Evolutionary conservation across 2,888 invertebrate genomes (phyloP).

Genomic region (Epirrita christyi): DNA sequence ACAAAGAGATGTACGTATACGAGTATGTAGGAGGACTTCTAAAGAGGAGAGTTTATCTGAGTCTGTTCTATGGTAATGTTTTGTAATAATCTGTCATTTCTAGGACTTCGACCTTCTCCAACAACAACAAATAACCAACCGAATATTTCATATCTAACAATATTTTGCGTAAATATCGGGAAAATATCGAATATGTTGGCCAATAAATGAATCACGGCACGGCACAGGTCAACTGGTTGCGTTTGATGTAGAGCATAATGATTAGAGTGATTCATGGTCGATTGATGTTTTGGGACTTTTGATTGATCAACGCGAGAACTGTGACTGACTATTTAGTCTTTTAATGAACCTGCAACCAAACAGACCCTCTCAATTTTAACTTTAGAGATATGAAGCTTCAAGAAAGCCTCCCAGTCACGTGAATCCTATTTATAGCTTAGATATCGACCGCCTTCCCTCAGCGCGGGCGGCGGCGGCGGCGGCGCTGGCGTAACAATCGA

Average conservation of each 20-base stretch:
- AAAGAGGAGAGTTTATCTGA: too few species aligned
- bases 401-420: conserved; percentile 4
- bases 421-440: conserved; percentile 18
- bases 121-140: too few species aligned
- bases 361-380: not conserved
- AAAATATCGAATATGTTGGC: too few species aligned
- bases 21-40: too few species aligned
- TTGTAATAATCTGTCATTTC: too few species aligned
- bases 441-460: conserved; percentile 19
- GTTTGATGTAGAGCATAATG: not conserved
- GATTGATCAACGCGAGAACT: not conserved
- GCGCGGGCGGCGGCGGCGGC: too few species aligned
- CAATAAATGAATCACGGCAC: not conserved
- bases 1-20: too few species aligned
- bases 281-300: conserved; percentile 4
- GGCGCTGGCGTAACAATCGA: conserved; percentile 39
- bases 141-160: too few species aligned
- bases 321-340: not conserved
- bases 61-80: too few species aligned
- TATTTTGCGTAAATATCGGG: too few species aligned
- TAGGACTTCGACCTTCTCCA: too few species aligned
- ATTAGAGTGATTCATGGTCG: conserved; percentile 12
- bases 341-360: not conserved
- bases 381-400: not conserved
- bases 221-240: conserved; percentile 14